Evolutionary conservation across 2,113 vertebrate species (phyloP).

Genomic region (Salvelinus namaycush): DNA sequence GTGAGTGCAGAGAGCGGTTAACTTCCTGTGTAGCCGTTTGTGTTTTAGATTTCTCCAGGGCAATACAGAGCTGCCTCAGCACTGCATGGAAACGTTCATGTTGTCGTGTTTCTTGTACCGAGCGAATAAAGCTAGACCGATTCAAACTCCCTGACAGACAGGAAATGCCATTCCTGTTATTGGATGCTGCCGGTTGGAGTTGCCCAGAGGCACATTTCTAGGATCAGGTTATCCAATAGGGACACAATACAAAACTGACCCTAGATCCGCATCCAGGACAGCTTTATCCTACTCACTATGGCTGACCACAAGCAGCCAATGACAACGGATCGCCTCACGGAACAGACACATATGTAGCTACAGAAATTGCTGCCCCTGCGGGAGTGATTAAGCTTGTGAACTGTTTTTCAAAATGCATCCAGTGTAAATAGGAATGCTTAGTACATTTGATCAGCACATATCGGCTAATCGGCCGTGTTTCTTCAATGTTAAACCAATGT

Average conservation of each 20-base stretch:
- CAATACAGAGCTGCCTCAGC: neutral
- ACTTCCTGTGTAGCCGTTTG: neutral
- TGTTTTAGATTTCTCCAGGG: neutral
- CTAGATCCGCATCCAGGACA: neutral
- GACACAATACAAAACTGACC: neutral
- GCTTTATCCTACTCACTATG: neutral
- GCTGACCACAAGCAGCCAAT: slow-evolving; percentile 9
- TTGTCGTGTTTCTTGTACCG: neutral
- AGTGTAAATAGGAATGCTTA: slow-evolving; percentile 36
- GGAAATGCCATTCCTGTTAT: slow-evolving; percentile 14
- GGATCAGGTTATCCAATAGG: neutral
- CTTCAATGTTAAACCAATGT: slow-evolving; percentile 11
- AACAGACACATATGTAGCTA: slow-evolving; percentile 5
- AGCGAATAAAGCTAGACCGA: slow-evolving; percentile 3
- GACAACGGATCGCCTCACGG: slow-evolving; percentile 3
- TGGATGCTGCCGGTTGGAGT: neutral
- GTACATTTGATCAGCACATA: neutral
- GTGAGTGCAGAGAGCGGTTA: neutral
- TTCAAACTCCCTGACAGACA: neutral
- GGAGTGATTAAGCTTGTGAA: neutral
- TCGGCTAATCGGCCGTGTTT: slow-evolving; percentile 6
- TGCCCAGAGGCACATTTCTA: neutral
- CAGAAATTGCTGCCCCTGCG: slow-evolving; percentile 13
- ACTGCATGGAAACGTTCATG: neutral
- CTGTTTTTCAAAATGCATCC: slow-evolving; percentile 19